phyloP scores from a whole-genome alignment of 2,797 vertebrate genomes.

The Chelon auratus region DNA sequence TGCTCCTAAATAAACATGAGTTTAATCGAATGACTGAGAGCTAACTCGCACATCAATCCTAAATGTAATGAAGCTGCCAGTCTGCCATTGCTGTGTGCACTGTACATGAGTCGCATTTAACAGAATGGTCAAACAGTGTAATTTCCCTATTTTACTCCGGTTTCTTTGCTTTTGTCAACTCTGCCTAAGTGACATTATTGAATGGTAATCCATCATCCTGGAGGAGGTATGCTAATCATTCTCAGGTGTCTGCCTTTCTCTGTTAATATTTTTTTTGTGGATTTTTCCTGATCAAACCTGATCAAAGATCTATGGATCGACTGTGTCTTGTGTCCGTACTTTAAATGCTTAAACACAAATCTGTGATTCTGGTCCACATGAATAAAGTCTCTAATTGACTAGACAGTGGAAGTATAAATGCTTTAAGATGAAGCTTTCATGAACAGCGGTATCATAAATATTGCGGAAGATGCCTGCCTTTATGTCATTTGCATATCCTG shows the following conservation, averaged over 20 bases:
- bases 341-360: constrained; percentile 22
- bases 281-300: background rate
- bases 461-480: constrained; percentile 54
- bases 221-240: background rate
- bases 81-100: background rate
- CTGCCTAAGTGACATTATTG: constrained; percentile 3
- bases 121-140: background rate
- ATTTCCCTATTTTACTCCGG: background rate
- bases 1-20: background rate
- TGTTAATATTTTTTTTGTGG: background rate
- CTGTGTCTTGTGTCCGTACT: background rate
- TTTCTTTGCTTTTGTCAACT: background rate
- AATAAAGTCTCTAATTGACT: constrained; percentile 2
- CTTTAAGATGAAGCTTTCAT: constrained; percentile 32
- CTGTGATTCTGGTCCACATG: constrained; percentile 4
- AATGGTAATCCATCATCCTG: background rate
- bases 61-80: constrained; percentile 27
- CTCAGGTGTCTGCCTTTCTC: background rate
- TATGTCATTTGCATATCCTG: constrained; percentile 62
- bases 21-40: background rate
- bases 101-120: constrained; percentile 16
- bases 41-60: background rate
- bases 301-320: background rate
- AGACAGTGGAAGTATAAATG: constrained; percentile 9
- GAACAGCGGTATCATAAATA: constrained; percentile 3